A percentile compares a stretch with the other conserved stretches of the same genome.
Conservation (phyloP, 2,888 invertebrate species). For the Noctuana brunneofusca region DNA sequence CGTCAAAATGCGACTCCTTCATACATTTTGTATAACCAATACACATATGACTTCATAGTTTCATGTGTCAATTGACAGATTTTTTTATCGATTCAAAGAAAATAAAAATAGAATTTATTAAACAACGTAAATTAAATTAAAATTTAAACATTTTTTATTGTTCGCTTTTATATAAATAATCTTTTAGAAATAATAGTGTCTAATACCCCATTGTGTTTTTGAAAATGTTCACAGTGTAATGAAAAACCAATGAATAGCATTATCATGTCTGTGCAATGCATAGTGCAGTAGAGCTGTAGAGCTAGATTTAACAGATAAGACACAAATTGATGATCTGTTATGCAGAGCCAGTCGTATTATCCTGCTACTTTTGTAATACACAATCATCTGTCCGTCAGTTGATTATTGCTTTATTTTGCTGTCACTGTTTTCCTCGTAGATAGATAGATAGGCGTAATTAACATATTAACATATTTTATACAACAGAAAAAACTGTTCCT, state of each 20-base stretch:
- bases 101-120: no score
- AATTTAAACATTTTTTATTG: no score
- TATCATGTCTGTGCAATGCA: neutral
- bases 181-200: no score
- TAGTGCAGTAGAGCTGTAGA: conserved; percentile 3
- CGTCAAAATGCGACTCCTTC: no score
- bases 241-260: conserved; percentile 9
- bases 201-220: no score
- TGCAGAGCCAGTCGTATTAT: conserved; percentile 13
- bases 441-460: neutral
- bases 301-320: conserved; percentile 8
- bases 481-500: neutral
- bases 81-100: no score
- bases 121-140: no score
- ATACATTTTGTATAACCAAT: no score
- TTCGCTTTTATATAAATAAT: no score
- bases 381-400: conserved; percentile 1
- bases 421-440: neutral
- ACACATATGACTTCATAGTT: no score
- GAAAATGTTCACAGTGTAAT: neutral
- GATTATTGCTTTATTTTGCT: neutral
- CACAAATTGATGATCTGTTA: conserved; percentile 17
- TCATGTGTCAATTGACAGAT: no score
- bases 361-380: conserved; percentile 12
- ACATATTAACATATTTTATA: neutral